Evolutionary conservation across 2,113 vertebrate genomes (phyloP).

Genomic region (Herpetotheres cachinnans): DNA sequence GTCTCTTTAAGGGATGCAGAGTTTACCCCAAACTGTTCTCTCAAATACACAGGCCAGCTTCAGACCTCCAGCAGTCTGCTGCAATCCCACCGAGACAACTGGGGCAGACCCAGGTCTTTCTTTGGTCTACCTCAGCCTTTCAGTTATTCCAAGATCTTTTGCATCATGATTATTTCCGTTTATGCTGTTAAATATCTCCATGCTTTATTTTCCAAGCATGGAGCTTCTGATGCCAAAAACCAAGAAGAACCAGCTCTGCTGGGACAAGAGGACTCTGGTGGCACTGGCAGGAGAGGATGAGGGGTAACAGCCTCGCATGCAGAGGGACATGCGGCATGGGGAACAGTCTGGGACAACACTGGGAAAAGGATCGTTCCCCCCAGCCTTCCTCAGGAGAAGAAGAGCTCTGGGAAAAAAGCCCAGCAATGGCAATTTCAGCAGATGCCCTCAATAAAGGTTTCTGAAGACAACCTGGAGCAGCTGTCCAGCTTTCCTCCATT

Average conservation of each 20-base stretch:
- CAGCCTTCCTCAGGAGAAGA: not conserved
- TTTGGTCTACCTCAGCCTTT: slow-evolving; percentile 32
- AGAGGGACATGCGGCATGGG: not conserved
- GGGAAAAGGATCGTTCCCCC: not conserved
- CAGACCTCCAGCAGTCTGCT: not conserved
- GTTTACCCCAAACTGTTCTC: not conserved
- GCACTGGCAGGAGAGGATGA: not conserved
- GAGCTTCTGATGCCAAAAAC: not conserved
- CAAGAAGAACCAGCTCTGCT: not conserved
- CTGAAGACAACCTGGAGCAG: not conserved
- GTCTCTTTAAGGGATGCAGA: not conserved
- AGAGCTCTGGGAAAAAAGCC: not conserved
- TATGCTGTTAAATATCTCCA: not conserved
- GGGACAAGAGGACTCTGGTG: not conserved
- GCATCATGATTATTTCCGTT: not conserved
- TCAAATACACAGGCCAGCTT: not conserved
- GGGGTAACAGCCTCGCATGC: not conserved
- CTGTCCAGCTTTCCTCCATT: not conserved
- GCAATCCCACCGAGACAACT: not conserved
- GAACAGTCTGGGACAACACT: not conserved
- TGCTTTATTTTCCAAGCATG: not conserved
- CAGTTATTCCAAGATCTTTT: not conserved
- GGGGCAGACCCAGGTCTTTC: not conserved
- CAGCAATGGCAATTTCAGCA: not conserved
- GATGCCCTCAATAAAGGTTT: not conserved